Base-by-base conservation (phyloP, 2,113 vertebrate genomes). In the Lophotis ruficrista region DNA sequence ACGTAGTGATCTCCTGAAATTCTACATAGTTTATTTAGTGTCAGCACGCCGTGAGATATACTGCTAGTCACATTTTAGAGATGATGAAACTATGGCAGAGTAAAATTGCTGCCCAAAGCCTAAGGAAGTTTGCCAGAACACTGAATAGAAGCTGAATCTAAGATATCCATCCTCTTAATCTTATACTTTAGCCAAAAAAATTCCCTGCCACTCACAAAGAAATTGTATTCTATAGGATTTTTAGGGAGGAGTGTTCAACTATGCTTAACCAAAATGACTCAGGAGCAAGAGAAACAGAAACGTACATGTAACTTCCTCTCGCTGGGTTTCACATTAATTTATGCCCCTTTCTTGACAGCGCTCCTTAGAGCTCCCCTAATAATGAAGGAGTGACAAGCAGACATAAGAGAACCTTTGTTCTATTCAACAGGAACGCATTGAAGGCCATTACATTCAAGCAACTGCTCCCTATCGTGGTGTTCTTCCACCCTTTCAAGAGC, bases 41-140 rank as follows among this genome's bases (percentile, higher is more conserved):
- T 72, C 66, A 54, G 45, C 18, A 8, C 20, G 27, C 41, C 0
- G 0, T 8, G 13, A 65, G 56, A 65, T 2, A 41, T 38, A 48
- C 41, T 48, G 1, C 1, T 10, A 82, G 70, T n/a, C 48, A 24
- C 31, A 37, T 48, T 82, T 76, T 30, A 51, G 43, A 93, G n/a
- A 62, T 14, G 41, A 88, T n/a, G 22, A 54, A 93, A 28, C 43
- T 30, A 25, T 1, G 14, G 65, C 53, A 70, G 61, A 50, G n/a
- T 65, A 77, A 87, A 79, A 88, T 0, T 2, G 5, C 62, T 86
- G 31, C 53, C 54, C 3, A 3, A 58, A 68, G 41, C 43, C 70
- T 83, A 58, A 38, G 28, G 37, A 73, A 83, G 37, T 71, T 75
- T 93, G 24, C 61, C 50, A 69, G 58, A 62, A 33, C 15, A 35